Evolutionary conservation across 2,113 vertebrate species (phyloP).

Genomic region (Laticauda colubrina): DNA sequence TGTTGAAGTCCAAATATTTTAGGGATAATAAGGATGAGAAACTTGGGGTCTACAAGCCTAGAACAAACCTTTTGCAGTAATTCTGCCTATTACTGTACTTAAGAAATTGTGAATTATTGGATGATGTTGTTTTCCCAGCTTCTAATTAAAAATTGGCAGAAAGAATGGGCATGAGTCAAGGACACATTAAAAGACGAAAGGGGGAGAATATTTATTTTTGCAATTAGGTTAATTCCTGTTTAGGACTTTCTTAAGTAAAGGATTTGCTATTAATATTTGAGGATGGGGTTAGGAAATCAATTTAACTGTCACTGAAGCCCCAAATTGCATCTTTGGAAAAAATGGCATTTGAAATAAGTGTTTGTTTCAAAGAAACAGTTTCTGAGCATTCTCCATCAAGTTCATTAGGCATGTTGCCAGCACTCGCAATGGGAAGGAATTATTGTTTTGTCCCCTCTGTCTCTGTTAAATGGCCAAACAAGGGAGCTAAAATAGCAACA

Average conservation of each 20-base stretch:
- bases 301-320: constrained; percentile 45
- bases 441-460: constrained; percentile 36
- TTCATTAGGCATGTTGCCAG: constrained; percentile 35
- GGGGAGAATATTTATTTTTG: not conserved
- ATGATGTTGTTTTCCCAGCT: not conserved
- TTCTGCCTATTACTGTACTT: not conserved
- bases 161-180: not conserved
- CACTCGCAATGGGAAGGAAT: constrained; percentile 43
- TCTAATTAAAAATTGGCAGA: not conserved
- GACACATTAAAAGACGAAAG: constrained; percentile 8
- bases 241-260: not conserved
- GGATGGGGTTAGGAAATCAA: not conserved
- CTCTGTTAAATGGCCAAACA: constrained; percentile 37
- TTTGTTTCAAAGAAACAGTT: constrained; percentile 35
- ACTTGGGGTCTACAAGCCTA: not conserved
- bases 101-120: not conserved
- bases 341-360: constrained; percentile 34
- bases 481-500: constrained; percentile 4
- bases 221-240: not conserved
- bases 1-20: not conserved
- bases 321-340: constrained; percentile 35
- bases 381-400: constrained; percentile 41
- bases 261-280: constrained; percentile 21
- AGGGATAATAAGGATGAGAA: not conserved
- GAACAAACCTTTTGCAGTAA: not conserved